A percentile compares a stretch with the other conserved stretches of the same genome.
Conservation (phyloP, 2,113 vertebrate genomes). For the Phyllostomus discolor region DNA sequence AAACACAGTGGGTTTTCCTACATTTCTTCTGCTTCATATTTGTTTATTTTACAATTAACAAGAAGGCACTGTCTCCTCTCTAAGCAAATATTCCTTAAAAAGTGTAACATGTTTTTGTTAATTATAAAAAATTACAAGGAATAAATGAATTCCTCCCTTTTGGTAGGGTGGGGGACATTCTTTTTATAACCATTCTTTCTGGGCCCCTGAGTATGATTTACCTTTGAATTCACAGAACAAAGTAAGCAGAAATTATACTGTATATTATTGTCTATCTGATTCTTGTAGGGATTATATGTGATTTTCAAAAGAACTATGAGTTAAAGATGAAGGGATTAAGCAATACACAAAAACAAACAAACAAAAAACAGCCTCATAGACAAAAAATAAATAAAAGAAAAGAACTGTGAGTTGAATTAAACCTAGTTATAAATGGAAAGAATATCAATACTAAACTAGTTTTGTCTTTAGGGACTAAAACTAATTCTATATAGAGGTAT, state of each 20-base stretch:
- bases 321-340: neutral
- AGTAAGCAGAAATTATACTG: neutral
- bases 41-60: constrained; percentile 34
- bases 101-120: neutral
- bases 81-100: neutral
- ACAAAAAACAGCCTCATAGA: neutral
- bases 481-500: neutral
- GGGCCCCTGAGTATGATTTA: neutral
- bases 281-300: neutral
- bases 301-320: neutral
- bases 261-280: neutral
- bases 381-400: neutral
- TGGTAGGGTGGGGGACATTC: neutral
- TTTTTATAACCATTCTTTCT: neutral
- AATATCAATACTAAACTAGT: neutral
- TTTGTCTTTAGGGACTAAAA: neutral
- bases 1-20: constrained; percentile 5
- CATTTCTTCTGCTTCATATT: neutral
- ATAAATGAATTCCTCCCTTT: neutral
- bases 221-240: neutral
- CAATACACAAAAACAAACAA: neutral
- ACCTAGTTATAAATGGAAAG: neutral
- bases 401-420: neutral
- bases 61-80: neutral
- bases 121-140: constrained; percentile 9